Evolutionary conservation across 1,140 invertebrate species (phyloP), one percentile per base, ranked within the genome.

Genomic region (Drosophila paulistorum): DNA sequence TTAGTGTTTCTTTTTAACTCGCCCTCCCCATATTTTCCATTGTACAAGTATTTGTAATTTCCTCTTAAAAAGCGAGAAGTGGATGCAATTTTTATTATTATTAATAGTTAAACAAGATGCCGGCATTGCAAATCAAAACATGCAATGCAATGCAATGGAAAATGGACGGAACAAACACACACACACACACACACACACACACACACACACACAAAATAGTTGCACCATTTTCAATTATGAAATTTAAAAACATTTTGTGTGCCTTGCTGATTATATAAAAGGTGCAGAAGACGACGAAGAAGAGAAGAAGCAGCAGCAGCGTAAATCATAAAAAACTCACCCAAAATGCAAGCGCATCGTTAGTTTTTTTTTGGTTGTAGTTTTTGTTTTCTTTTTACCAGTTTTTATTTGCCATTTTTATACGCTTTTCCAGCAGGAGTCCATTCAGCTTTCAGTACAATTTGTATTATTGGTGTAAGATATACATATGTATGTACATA

Each of bases 201-300:
- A 68, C 63, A 33, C 57, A n/a, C n/a, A n/a, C 17, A 17, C 17
- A 17, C 17, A 83, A 77, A 68, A 51, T 37, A 71, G 79, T 86
- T 86, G 83, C 83, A 75, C 81, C 83, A 86, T 86, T 86, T 86
- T 87, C 83, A 86, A 86, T 86, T 86, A 86, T 87, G 83, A 86
- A 86, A 86, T 86, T 75, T 67, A 70, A 59, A 35, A 67, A 61
- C 70, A 59, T 57, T 65, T 17, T 48, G 23, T 68, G 69, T 67
- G 42, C 58, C 30, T 33, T 63, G 39, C 37, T 51, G 74, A 78
- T 78, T 78, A 78, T 78, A 78, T 78, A 78, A 78, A 78, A 67
- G 48, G 72, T 73, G 62, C 45, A 51, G 45, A 3, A 23, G 45
- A 23, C 2, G 45, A 20, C 23, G 20, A 51, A 51, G 17, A 20